phyloP scores from a whole-genome alignment of 2,797 vertebrate genomes.

The Manis pentadactyla region DNA sequence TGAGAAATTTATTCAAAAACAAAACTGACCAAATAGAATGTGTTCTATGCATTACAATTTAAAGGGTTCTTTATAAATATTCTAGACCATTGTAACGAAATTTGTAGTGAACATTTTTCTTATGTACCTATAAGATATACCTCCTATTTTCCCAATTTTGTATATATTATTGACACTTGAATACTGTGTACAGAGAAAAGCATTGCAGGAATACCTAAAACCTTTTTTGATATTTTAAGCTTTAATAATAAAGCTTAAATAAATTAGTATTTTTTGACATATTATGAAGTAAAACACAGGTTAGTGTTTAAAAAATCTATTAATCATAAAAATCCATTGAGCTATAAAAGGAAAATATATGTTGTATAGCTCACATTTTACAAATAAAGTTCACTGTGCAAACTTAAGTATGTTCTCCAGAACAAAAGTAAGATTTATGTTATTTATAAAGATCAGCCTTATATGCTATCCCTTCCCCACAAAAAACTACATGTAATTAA shows the following conservation, averaged over 20 bases:
- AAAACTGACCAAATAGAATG: slow-evolving; percentile 76
- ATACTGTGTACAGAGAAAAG: not conserved
- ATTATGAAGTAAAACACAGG: slow-evolving; percentile 63
- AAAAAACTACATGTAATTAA: slow-evolving; percentile 61
- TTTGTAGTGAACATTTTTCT: slow-evolving; percentile 62
- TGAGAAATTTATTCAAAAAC: slow-evolving; percentile 77
- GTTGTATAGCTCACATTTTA: slow-evolving; percentile 89
- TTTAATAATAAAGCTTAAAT: slow-evolving; percentile 54
- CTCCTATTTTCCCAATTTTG: slow-evolving; percentile 52
- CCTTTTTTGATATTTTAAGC: slow-evolving; percentile 27
- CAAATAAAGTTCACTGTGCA: slow-evolving; percentile 89
- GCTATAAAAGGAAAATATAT: slow-evolving; percentile 90
- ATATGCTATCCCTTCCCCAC: slow-evolving; percentile 31
- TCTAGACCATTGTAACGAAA: slow-evolving; percentile 76
- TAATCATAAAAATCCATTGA: slow-evolving; percentile 84
- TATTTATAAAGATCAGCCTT: slow-evolving; percentile 72
- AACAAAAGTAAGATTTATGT: slow-evolving; percentile 58
- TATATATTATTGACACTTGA: not conserved
- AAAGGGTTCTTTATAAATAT: slow-evolving; percentile 74
- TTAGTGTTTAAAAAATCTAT: not conserved
- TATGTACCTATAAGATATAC: slow-evolving; percentile 58
- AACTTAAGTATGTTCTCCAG: slow-evolving; percentile 86
- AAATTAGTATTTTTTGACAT: slow-evolving; percentile 74
- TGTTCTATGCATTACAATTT: slow-evolving; percentile 81
- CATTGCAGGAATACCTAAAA: slow-evolving; percentile 28